Evolutionary conservation across 2,113 vertebrate genomes (phyloP), one percentile per base, ranked within the genome.

Genomic region (Colossoma macropomum): DNA sequence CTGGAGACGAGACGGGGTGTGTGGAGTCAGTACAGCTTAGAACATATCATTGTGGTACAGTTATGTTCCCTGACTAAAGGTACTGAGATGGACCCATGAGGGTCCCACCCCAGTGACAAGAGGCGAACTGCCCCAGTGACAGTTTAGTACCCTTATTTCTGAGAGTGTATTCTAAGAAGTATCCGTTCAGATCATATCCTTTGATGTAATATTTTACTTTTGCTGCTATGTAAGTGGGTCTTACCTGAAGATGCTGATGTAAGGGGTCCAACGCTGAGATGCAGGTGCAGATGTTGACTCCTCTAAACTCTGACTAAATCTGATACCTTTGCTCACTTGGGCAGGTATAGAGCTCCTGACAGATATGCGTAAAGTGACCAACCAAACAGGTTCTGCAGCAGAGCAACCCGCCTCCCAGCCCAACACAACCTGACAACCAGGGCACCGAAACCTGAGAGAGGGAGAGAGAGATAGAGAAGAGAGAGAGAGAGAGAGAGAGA

Each of bases 311-410:
- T 62, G 25, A 16, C 71, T 69, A 9, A 41, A 32, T 88, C 85
- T 70, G 86, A 72, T 74, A 80, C 17, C 80, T 72, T 41, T 80
- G 63, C 70, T 84, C 63, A 80, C 72, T 86, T 81, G 90, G 88
- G 69, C 86, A 79, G 54, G 56, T 60, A 59, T 52, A 66, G 78
- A 78, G 83, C 77, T 80, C 73, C 81, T 73, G 82, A 77, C 72
- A 83, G 85, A 91, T 92, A 90, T 91, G 91, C 85, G 83, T 73
- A 80, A 52, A 28, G 4, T 21, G 48, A 91, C 80, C 90, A 80
- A 89, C 85, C 84, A 79, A 94, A 95, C 94, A 87, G 93, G 94
- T 95, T 93, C 16, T 86, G 50, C 87, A 10, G 59, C 89, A 89
- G 80, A 28, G 66, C 50, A 72, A 59, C 77, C 54, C 52, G 27